Evolutionary conservation across 2,113 vertebrate species (phyloP), one percentile per base, ranked within the genome.

Genomic region (Haplotaxodon microlepis): DNA sequence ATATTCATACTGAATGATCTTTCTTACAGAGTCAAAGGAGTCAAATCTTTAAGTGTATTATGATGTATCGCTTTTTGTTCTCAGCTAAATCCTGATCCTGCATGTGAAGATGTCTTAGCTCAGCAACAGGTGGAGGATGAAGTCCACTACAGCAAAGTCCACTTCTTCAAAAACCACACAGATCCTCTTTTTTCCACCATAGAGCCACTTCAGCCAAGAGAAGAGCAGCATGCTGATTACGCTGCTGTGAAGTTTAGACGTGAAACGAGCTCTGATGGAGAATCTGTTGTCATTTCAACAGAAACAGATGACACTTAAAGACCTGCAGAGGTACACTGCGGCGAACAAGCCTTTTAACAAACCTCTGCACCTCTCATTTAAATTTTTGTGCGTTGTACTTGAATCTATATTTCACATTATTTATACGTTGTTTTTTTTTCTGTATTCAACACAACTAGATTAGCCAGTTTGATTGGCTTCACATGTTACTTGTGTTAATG

Each of bases 361-460:
- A 21, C 19, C 19, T 51, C 50, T 51, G 50, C 50, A 51, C 50
- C 17, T 51, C 19, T 51, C 50, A 51, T 51, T n/a, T n/a, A n/a
- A 1, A 1, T 9, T 5, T 9, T 51, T n/a, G 19, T n/a, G 19
- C 3, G 0, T 10, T 3, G 9, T n/a, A 51, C 50, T n/a, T n/a
- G 50, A 51, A 51, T n/a, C 19, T 51, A 5, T 5, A 51, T 10
- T n/a, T 51, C 50, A 51, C 50, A 51, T n/a, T 51, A 51, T 51
- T 51, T 51, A 51, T 51, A n/a, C 19, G 21, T 21, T 21, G 1
- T 1, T n/a, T 9, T 5, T n/a, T n/a, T 51, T 51, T n/a, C 50
- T 10, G 50, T 51, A 51, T 51, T 51, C 50, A 9, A 51, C 8
- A 51, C 8, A 51, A 1, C 8, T 5, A 51, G 17, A 51, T 51